phyloP scores from a whole-genome alignment of 2,113 vertebrate species.

The Podarcis cretensis region DNA sequence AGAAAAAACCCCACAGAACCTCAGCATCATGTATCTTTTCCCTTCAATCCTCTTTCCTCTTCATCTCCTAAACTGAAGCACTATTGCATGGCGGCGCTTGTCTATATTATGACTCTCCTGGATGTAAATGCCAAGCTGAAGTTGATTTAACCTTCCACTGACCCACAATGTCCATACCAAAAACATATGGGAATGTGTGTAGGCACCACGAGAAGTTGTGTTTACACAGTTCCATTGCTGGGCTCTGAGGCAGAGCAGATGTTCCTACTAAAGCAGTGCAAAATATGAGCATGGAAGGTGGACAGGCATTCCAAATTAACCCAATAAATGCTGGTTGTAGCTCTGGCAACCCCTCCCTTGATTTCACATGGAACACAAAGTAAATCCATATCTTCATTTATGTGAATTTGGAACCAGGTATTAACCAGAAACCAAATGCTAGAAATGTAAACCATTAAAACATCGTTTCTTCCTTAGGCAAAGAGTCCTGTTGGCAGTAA shows the following conservation, averaged over 20 bases:
- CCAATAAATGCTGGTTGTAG: background rate
- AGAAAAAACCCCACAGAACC: background rate
- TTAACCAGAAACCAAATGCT: background rate
- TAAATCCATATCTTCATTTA: background rate
- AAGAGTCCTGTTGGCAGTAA: background rate
- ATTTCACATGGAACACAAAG: background rate
- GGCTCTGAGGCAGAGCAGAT: background rate
- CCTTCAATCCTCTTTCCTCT: background rate
- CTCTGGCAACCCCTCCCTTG: background rate
- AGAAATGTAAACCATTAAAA: background rate
- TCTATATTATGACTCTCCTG: background rate
- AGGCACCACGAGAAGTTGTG: background rate
- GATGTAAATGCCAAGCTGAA: background rate
- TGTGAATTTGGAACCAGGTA: background rate
- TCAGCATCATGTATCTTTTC: background rate
- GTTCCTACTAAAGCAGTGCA: background rate
- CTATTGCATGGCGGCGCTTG: background rate
- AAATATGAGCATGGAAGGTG: background rate
- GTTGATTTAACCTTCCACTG: conserved; percentile 10
- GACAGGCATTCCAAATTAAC: background rate
- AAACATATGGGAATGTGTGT: conserved; percentile 1
- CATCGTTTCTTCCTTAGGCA: background rate
- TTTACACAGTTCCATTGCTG: background rate
- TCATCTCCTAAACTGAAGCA: background rate
- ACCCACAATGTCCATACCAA: background rate